Evolutionary conservation across 2,113 vertebrate species (phyloP).

Genomic region (Burhinus bistriatus): DNA sequence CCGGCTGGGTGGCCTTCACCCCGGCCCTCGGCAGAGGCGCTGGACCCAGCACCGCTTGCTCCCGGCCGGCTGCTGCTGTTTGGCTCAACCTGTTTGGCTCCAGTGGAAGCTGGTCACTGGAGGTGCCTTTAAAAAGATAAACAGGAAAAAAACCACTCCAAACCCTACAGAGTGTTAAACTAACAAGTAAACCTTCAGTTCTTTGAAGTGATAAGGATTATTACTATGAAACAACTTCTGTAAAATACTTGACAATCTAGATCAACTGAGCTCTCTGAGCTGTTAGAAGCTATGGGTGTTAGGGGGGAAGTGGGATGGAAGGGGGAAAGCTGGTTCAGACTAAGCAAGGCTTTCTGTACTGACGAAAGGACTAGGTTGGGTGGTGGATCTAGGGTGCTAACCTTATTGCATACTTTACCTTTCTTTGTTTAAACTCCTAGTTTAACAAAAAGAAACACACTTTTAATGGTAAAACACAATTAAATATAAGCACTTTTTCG

Average conservation of each 20-base stretch:
- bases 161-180: background rate
- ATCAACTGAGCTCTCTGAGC: background rate
- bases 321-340: background rate
- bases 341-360: background rate
- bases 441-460: background rate
- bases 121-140: background rate
- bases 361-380: background rate
- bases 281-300: background rate
- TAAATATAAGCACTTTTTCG: background rate
- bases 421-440: background rate
- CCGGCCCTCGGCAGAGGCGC: rapidly evolving
- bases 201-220: background rate
- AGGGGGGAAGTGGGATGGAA: background rate
- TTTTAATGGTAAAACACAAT: background rate
- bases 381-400: background rate
- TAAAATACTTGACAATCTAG: background rate
- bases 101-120: background rate
- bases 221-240: background rate
- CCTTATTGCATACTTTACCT: background rate
- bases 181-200: background rate
- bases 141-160: background rate
- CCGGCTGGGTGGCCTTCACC: background rate
- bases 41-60: rapidly evolving
- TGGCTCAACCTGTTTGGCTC: background rate
- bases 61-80: background rate